Evolutionary conservation across 2,113 vertebrate genomes (phyloP).

Genomic region (Polyodon spathula): DNA sequence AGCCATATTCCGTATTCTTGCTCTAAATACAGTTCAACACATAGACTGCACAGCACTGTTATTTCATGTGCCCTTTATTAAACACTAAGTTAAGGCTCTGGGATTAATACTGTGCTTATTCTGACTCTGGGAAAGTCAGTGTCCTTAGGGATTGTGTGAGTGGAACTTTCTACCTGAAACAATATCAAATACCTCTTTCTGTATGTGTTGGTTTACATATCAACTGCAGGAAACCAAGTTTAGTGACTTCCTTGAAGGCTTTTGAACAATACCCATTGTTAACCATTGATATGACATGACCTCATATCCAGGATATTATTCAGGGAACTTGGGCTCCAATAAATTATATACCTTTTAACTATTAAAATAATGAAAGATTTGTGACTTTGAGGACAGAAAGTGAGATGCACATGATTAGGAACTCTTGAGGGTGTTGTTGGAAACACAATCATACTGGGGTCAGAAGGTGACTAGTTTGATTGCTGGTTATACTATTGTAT

Average conservation of each 20-base stretch:
- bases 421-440: no score
- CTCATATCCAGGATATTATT: constrained; percentile 58
- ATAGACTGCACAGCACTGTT: constrained; percentile 23
- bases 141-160: constrained; percentile 26
- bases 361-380: constrained; percentile 48
- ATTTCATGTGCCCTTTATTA: constrained; percentile 23
- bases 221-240: constrained; percentile 55
- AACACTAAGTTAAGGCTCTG: constrained; percentile 34
- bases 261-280: constrained; percentile 71
- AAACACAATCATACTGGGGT: no score
- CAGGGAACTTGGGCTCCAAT: constrained; percentile 41
- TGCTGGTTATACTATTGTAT: no score
- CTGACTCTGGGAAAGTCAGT: constrained; percentile 33
- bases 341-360: constrained; percentile 56
- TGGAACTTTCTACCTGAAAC: constrained; percentile 41
- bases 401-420: constrained; percentile 9
- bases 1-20: not conserved
- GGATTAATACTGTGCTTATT: constrained; percentile 14
- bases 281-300: constrained; percentile 49
- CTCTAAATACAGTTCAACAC: constrained; percentile 14
- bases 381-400: constrained; percentile 36
- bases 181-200: constrained; percentile 48
- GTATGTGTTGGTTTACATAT: constrained; percentile 48
- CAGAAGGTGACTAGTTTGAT: no score
- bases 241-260: constrained; percentile 58